Evolutionary conservation across 2,888 invertebrate species (phyloP), one percentile per base, ranked within the genome.

Genomic region (Diadegma fenestrale): DNA sequence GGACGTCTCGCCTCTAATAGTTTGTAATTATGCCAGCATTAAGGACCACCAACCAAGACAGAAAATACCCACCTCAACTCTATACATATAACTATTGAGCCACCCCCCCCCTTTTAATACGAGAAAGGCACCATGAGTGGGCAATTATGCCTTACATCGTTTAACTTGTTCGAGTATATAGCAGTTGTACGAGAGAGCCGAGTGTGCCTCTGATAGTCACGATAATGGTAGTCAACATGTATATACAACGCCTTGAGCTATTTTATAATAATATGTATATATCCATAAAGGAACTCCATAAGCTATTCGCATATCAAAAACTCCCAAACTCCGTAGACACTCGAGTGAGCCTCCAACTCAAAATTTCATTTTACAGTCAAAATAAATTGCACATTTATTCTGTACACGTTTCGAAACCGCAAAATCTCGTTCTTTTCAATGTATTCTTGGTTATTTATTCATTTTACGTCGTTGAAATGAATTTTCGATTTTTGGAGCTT

Each of bases 71-170:
- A 8, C 37, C 19, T 45, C 3, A 45, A 26, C 10, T 41, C 51
- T 69, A 19, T 78, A 76, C 30, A 41, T 77, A n/a, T n/a, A n/a
- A n/a, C n/a, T n/a, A n/a, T n/a, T n/a, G n/a, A n/a, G n/a, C n/a
- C n/a, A n/a, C n/a, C n/a, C n/a, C n/a, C n/a, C n/a, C n/a, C n/a
- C n/a, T n/a, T 81, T 75, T 82, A 80, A 82, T 79, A 79, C 73
- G 79, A 78, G 61, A 51, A 61, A 69, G 45, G 82, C 66, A 76
- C 82, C 75, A 82, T 85, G 82, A 82, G 82, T 82, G 85, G 85
- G 82, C 85, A 85, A 85, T 85, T 85, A 85, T 82, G 82, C 75
- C 85, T 85, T 85, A 85, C 85, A 85, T 82, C 79, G 85, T 85
- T 82, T 71, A 85, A 85, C 85, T 85, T 85, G 82, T 85, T 85